Evolutionary conservation across 2,113 vertebrate species (phyloP).

Genomic region (Phyllopteryx taeniolatus): DNA sequence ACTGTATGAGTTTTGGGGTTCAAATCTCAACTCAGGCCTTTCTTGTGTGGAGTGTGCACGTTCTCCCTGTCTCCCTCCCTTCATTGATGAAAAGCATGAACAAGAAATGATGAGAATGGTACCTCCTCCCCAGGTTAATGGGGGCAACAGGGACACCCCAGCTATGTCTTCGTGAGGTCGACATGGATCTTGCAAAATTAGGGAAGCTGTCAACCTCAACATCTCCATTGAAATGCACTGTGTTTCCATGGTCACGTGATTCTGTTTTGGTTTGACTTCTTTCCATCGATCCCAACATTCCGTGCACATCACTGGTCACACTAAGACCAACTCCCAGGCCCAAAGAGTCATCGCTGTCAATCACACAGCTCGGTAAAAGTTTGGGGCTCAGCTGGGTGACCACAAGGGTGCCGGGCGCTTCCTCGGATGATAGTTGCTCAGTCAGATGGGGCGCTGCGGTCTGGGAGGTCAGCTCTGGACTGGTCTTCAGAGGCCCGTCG

Average conservation of each 20-base stretch:
- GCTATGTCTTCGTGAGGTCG: slow-evolving; percentile 81
- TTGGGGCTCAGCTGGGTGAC: slow-evolving; percentile 37
- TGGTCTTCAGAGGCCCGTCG: background rate
- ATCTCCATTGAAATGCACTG: slow-evolving; percentile 53
- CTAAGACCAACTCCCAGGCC: slow-evolving; percentile 26
- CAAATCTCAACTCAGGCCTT: too few relatives aligned
- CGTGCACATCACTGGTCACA: slow-evolving; percentile 44
- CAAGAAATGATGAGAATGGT: slow-evolving; percentile 24
- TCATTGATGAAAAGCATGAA: background rate
- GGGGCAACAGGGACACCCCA: slow-evolving; percentile 83
- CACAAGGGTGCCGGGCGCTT: slow-evolving; percentile 24
- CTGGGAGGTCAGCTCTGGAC: slow-evolving; percentile 9
- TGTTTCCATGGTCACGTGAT: background rate
- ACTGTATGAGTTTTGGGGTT: too few relatives aligned
- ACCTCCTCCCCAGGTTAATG: slow-evolving; percentile 78
- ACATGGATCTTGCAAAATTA: slow-evolving; percentile 75
- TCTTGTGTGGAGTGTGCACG: too few relatives aligned
- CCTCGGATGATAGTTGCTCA: slow-evolving; percentile 8
- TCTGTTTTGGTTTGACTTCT: background rate
- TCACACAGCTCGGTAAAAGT: slow-evolving; percentile 17
- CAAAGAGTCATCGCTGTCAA: slow-evolving; percentile 20
- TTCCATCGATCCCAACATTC: slow-evolving; percentile 41
- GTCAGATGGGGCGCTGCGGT: slow-evolving; percentile 4
- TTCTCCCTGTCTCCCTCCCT: too few relatives aligned
- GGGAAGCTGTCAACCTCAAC: slow-evolving; percentile 67